Base-by-base conservation (phyloP, 2,113 vertebrate species). In the Romanogobio albipinnatus region DNA sequence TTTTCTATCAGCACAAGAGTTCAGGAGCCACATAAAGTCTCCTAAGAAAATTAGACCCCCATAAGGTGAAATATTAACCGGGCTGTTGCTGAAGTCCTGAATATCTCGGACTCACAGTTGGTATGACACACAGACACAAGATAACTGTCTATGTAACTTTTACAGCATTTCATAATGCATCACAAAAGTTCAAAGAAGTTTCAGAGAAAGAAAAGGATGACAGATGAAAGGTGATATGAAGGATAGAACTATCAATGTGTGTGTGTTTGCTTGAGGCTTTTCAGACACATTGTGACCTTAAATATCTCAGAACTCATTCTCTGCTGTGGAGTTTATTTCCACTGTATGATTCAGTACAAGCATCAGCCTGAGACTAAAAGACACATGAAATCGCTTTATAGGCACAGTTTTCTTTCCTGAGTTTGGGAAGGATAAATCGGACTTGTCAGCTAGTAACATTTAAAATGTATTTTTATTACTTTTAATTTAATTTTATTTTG, bases 241-340 rank as follows among this genome's bases (percentile, higher is more conserved):
- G 0, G 4, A 29, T 17, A 53, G n/a, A 51, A 51, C 15, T 33
- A 2, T 66, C n/a, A 15, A 17, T 77, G 29, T 79, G 36, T 62
- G 36, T 59, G 76, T 43, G 56, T 24, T 78, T 36, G 53, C 56
- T 79, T 29, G 8, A 49, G 58, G 61, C 43, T 66, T 51, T 49
- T 24, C n/a, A 51, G 61, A 81, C 43, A 17, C 77, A 66, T 49
- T 81, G n/a, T 45, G 59, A 49, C 59, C 45, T 49, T 33, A 81
- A 81, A 81, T 66, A 66, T 15, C 43, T 81, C 15, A 81, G 24
- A 66, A 51, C 49, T 66, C 61, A 68, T 51, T 66, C 53, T 81
- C 15, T 3, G 17, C 24, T 29, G 56, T 64, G 5, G 43, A 49
- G 78, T 64, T 62, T 64, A 3, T 80, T 61, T 47, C n/a, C 39